Percentiles rank a stretch among this genome's conserved stretches.
phyloP scores from a whole-genome alignment of 1,140 invertebrate species.

The Drosophila nigrodunni region DNA sequence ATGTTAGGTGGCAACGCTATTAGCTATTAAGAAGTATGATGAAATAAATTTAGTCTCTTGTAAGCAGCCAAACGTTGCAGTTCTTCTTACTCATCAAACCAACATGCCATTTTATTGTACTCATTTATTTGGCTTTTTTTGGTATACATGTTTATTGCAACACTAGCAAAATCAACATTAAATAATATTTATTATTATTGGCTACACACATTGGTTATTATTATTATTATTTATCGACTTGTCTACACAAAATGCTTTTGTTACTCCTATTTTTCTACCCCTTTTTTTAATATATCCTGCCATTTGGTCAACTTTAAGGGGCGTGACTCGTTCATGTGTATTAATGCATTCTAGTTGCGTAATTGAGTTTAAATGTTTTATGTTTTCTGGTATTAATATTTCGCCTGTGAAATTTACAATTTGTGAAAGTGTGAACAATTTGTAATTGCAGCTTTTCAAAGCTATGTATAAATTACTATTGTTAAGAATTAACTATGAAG shows the following conservation, averaged over 20 bases:
- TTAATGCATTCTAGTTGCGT: constrained; percentile 27
- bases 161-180: constrained; percentile 28
- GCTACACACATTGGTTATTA: constrained; percentile 15
- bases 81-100: too few species aligned
- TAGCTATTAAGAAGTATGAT: too few species aligned
- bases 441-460: constrained; percentile 6
- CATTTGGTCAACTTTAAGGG: not conserved
- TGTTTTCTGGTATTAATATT: constrained; percentile 10
- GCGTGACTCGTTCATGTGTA: constrained; percentile 20
- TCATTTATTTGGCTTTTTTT: constrained; percentile 4
- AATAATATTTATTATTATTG: constrained; percentile 42
- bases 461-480: not conserved
- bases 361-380: constrained; percentile 46
- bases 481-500: constrained; percentile 9
- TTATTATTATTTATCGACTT: constrained; percentile 22
- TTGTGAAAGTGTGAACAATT: constrained; percentile 16
- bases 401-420: constrained; percentile 14
- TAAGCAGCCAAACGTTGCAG: too few species aligned
- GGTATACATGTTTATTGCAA: constrained; percentile 20
- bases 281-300: not conserved
- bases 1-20: too few species aligned
- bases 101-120: not conserved
- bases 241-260: constrained; percentile 8
- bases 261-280: not conserved
- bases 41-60: too few species aligned